phyloP scores from a whole-genome alignment of 2,113 vertebrate species.

The Mustela lutreola region DNA sequence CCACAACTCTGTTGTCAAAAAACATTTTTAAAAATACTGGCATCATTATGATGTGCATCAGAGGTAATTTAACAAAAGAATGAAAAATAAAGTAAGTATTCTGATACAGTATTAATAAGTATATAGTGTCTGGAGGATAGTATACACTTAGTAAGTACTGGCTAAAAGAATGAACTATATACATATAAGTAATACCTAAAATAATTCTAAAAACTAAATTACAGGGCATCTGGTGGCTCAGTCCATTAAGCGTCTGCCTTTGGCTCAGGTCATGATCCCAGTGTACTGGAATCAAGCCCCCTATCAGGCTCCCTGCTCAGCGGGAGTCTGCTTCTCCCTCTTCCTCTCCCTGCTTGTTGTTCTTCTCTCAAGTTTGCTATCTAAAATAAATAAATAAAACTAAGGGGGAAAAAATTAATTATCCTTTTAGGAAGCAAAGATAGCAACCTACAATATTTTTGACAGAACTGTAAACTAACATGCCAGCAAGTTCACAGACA shows the following conservation, averaged over 20 bases:
- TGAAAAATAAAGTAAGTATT: background rate
- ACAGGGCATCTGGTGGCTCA: background rate
- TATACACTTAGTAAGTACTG: background rate
- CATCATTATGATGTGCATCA: background rate
- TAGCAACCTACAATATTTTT: slow-evolving; percentile 23
- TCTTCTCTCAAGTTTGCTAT: background rate
- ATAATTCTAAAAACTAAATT: slow-evolving; percentile 38
- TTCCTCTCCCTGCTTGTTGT: background rate
- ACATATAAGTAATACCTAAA: slow-evolving; percentile 51
- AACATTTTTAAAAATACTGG: slow-evolving; percentile 57
- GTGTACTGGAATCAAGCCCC: background rate
- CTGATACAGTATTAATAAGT: background rate
- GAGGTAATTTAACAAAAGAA: slow-evolving; percentile 60
- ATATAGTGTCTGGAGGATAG: background rate
- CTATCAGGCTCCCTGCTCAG: background rate
- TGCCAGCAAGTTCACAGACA: background rate
- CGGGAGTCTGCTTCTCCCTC: background rate
- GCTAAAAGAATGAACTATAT: slow-evolving; percentile 45
- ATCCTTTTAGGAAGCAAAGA: slow-evolving; percentile 48
- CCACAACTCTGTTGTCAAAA: slow-evolving; percentile 21
- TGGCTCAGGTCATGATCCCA: background rate
- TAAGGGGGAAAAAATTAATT: background rate
- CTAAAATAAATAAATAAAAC: background rate
- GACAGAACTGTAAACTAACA: slow-evolving; percentile 1
- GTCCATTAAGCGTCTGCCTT: background rate